Evolutionary conservation across 1,140 invertebrate species (phyloP).

Genomic region (Papilio helenus): DNA sequence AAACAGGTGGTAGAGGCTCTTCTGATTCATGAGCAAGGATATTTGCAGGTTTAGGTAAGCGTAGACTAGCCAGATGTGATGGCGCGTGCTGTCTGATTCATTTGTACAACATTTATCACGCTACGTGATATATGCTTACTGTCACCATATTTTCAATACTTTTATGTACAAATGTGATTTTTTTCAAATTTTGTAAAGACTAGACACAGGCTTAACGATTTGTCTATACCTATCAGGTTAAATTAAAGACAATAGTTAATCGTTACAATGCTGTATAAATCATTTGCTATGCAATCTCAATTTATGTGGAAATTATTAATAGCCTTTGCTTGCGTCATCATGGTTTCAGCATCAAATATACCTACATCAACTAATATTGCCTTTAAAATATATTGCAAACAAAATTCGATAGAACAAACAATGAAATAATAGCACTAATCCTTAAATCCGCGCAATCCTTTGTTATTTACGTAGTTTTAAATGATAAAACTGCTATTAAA

Average conservation of each 20-base stretch:
- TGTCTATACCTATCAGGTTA: background rate
- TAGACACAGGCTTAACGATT: background rate
- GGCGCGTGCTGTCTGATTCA: constrained; percentile 60
- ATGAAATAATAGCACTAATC: background rate
- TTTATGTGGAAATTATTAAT: background rate
- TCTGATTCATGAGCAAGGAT: constrained; percentile 71
- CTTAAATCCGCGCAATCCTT: background rate
- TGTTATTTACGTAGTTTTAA: background rate
- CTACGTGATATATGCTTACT: constrained; percentile 24
- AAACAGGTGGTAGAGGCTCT: constrained; percentile 48
- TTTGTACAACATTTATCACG: constrained; percentile 43
- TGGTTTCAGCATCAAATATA: background rate
- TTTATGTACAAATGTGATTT: background rate
- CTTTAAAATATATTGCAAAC: background rate
- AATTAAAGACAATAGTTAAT: background rate
- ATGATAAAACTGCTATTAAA: background rate
- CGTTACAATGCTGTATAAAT: background rate
- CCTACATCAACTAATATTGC: too few species aligned
- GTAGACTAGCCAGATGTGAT: constrained; percentile 59
- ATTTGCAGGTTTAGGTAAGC: constrained; percentile 49
- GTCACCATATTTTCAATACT: constrained; percentile 36
- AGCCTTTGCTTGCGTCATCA: background rate
- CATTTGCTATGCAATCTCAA: background rate
- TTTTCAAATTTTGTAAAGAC: background rate
- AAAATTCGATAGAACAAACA: background rate